Percentiles rank a stretch among this genome's conserved stretches.
Evolutionary conservation across 2,888 invertebrate species (phyloP).

Genomic region (Agrotis puta): DNA sequence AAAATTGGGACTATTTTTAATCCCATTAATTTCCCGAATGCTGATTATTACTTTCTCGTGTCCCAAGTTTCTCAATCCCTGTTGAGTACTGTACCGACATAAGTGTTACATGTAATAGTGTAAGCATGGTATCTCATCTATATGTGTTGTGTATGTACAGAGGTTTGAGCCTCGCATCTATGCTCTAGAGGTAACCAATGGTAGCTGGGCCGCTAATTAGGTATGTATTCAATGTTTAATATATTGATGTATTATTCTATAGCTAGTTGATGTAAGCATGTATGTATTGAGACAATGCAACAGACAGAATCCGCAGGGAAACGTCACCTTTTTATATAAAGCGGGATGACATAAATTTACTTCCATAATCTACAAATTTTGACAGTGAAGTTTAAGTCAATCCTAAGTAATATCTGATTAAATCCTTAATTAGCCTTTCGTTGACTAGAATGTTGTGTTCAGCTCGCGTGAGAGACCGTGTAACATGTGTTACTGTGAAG

Average conservation of each 20-base stretch:
- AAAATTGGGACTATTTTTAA: background rate
- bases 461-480: slow-evolving; percentile 64
- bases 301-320: slow-evolving; percentile 62
- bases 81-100: slow-evolving; percentile 48
- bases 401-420: no score
- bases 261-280: slow-evolving; percentile 78
- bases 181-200: slow-evolving; percentile 60
- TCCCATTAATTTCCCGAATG: background rate
- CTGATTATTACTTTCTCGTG: slow-evolving; percentile 13
- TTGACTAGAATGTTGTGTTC: slow-evolving; percentile 62
- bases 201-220: slow-evolving; percentile 59
- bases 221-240: slow-evolving; percentile 72
- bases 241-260: slow-evolving; percentile 49
- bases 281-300: slow-evolving; percentile 86
- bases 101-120: slow-evolving; percentile 68
- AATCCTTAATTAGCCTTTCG: slow-evolving; percentile 68
- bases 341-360: slow-evolving; percentile 11
- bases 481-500: slow-evolving; percentile 82
- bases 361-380: background rate
- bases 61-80: slow-evolving; percentile 19
- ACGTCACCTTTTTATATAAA: slow-evolving; percentile 67
- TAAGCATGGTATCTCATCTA: slow-evolving; percentile 74
- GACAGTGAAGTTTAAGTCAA: background rate
- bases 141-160: slow-evolving; percentile 67
- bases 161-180: slow-evolving; percentile 55